Evolutionary conservation across 2,888 invertebrate genomes (phyloP).

Genomic region (Pristionchus maxplancki): DNA sequence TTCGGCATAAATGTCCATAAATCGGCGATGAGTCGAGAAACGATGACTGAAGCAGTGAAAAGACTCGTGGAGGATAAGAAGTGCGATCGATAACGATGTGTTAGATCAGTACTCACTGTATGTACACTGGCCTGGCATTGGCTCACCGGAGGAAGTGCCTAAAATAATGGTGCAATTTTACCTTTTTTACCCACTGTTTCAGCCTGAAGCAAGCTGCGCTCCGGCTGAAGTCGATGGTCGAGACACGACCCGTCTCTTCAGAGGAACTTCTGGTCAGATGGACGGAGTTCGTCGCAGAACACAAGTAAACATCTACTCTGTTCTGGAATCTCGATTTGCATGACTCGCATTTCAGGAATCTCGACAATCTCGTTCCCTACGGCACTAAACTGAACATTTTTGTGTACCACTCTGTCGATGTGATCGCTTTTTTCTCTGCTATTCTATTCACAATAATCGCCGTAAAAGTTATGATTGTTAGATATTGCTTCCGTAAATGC

Average conservation of each 20-base stretch:
- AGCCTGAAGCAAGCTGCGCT: constrained; percentile 51
- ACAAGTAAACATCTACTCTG: constrained; percentile 49
- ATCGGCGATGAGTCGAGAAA: constrained; percentile 1
- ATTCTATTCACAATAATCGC: constrained; percentile 35
- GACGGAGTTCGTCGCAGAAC: constrained; percentile 68
- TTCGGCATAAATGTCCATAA: constrained; percentile 38
- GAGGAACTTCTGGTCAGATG: constrained; percentile 63
- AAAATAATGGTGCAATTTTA: no score
- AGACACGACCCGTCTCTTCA: constrained; percentile 61
- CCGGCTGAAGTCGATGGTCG: constrained; percentile 64
- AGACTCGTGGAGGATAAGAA: neutral
- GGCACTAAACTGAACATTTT: constrained; percentile 64
- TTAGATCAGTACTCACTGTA: neutral
- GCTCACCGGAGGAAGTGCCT: no score
- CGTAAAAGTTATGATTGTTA: neutral
- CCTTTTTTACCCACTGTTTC: no score
- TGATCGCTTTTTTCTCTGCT: constrained; percentile 56
- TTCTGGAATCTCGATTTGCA: neutral
- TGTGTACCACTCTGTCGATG: constrained; percentile 67
- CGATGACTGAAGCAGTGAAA: neutral
- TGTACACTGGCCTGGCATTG: no score
- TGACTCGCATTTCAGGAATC: neutral
- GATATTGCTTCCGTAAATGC: neutral
- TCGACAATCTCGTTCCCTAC: constrained; percentile 56
- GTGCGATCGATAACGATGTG: neutral